Evolutionary conservation across 2,888 invertebrate genomes (phyloP), one percentile per base, ranked within the genome.

Genomic region (Anticlea derivata): DNA sequence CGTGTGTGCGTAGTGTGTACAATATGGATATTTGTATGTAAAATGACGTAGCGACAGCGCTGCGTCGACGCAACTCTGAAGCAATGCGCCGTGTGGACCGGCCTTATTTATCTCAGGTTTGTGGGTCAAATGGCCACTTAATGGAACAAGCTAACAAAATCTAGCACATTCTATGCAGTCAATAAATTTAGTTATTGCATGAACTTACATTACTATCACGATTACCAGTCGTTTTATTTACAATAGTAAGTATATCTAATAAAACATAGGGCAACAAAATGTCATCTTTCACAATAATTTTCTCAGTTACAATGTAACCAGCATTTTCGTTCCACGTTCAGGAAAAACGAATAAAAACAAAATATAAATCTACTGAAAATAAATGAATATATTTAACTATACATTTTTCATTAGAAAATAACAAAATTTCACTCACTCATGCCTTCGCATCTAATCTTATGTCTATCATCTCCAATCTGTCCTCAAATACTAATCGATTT

Each of bases 151-250:
- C 47, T 55, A 65, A 70, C 59, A 24, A 61, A 38, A 51, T 71
- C 80, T 78, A 81, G 80, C 78, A 73, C 33, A 54, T 40, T 71
- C 73, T 70, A 73, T 75, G 74, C 68, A 70, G 68, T 73, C 67
- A 62, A 65, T 68, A 65, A 49, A 63, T 62, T 61, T 63, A 73
- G 60, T 63, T 73, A 75, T 60, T 66, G 73, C 67, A 60, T 64
- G 66, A 73, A 70, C 66, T 66, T 71, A 61, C 66, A 76, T 86
- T 86, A 86, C 85, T 83, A 86, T 84, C 84, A 86, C 83, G 83
- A 72, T 78, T 73, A 72, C 72, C 83, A 83, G 83, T 84, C 77
- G 61, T 65, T 72, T 69, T 75, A 73, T 75, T 63, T 73, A 77
- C 70, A 75, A 43, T 20, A 48, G 53, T 35, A 40, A 48, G 53